Conservation (phyloP, 2,888 invertebrate species). For the Hoplodrina ambigua region DNA sequence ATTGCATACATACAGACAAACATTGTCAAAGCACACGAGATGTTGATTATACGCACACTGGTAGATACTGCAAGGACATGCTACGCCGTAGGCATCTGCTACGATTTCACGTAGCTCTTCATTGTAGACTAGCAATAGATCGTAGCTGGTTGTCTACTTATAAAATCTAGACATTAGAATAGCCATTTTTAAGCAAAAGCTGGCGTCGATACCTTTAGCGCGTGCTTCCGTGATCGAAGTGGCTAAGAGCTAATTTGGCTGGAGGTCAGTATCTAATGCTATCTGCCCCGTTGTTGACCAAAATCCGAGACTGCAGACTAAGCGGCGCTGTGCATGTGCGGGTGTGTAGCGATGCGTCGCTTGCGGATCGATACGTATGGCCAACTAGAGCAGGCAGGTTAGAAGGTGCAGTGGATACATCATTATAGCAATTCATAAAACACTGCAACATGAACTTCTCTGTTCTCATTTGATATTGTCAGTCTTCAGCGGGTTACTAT, state of each 20-base stretch:
- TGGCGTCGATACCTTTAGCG: slow-evolving; percentile 1
- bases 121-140: slow-evolving; percentile 2
- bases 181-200: slow-evolving; percentile 10
- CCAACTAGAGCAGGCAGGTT: neutral
- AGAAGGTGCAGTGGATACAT: slow-evolving; percentile 10
- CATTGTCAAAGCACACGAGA: neutral
- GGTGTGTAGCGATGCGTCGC: slow-evolving; percentile 38
- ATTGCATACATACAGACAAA: neutral
- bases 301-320: slow-evolving; percentile 34
- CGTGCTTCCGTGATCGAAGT: slow-evolving; percentile 19
- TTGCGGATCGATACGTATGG: slow-evolving; percentile 38
- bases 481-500: too few relatives aligned
- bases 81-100: slow-evolving; percentile 26
- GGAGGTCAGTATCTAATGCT: neutral
- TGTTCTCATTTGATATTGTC: too few relatives aligned
- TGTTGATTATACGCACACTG: neutral
- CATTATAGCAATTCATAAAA: too few relatives aligned
- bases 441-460: too few relatives aligned
- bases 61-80: neutral
- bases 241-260: slow-evolving; percentile 19
- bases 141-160: neutral
- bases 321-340: slow-evolving; percentile 19
- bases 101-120: slow-evolving; percentile 21
- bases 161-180: neutral
- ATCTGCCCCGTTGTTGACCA: slow-evolving; percentile 7